Conservation (phyloP, 2,113 vertebrate species). For the Nicator chloris region DNA sequence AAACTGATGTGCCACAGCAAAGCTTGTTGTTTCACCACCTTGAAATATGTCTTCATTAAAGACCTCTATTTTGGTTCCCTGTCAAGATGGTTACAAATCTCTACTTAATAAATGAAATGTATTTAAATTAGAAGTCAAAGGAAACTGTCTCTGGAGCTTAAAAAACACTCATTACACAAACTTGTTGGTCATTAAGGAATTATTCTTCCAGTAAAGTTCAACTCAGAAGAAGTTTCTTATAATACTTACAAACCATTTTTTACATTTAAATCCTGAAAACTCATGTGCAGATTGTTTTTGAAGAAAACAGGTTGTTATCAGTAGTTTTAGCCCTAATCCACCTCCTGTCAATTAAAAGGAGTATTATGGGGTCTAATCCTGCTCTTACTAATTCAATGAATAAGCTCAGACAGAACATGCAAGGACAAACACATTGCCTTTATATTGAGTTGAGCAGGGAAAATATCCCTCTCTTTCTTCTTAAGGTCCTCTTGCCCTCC, state of each 20-base stretch:
- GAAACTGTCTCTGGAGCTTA: not conserved
- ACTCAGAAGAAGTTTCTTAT: not conserved
- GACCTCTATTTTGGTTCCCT: not conserved
- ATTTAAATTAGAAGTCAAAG: not conserved
- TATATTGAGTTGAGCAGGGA: not conserved
- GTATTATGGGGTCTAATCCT: conserved; percentile 4
- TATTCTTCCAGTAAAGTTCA: not conserved
- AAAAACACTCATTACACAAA: not conserved
- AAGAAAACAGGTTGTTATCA: conserved; percentile 3
- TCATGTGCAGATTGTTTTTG: conserved; percentile 11
- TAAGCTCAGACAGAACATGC: not conserved
- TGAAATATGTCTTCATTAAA: not conserved
- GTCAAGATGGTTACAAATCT: not conserved
- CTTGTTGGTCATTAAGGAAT: not conserved
- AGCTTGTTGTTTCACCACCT: not conserved
- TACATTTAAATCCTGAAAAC: conserved; percentile 12
- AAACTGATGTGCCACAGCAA: not conserved
- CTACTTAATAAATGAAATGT: not conserved
- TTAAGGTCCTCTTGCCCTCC: not conserved
- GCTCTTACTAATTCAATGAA: not conserved
- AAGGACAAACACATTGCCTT: not conserved
- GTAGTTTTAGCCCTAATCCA: conserved; percentile 22
- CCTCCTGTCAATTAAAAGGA: not conserved
- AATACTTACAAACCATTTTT: not conserved
- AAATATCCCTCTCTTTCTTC: not conserved